Percentiles rank a stretch among this genome's conserved stretches.
Evolutionary conservation across 2,888 invertebrate genomes (phyloP).

Genomic region (Lacanobia oleracea): DNA sequence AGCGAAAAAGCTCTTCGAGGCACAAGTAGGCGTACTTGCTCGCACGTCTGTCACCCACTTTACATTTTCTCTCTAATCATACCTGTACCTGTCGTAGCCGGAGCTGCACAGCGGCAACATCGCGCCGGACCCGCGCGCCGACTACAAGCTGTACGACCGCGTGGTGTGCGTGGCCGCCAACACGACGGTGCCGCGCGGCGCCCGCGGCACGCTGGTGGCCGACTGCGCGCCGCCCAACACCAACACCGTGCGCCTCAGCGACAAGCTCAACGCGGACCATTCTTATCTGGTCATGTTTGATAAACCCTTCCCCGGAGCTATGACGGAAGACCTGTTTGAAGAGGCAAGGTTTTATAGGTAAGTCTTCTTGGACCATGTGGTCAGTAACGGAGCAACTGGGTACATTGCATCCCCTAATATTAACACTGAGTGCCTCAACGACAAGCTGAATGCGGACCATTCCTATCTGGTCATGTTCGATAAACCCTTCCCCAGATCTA

Average conservation of each 20-base stretch:
- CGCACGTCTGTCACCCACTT: too few species aligned
- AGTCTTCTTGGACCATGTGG: neutral
- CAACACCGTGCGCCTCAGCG: conserved; percentile 88
- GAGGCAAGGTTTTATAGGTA: conserved; percentile 82
- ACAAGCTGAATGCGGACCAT: neutral
- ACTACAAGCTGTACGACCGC: conserved; percentile 94
- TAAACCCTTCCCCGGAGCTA: conserved; percentile 92
- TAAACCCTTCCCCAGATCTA: neutral
- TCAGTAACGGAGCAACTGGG: neutral
- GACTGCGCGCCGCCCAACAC: conserved; percentile 81
- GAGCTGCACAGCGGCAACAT: conserved; percentile 89
- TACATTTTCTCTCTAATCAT: too few species aligned
- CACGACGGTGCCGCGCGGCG: conserved; percentile 95
- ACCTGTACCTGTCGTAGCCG: conserved; percentile 74
- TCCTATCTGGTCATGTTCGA: neutral
- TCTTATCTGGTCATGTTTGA: conserved; percentile 96
- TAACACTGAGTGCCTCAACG: neutral
- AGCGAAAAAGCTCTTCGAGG: too few species aligned
- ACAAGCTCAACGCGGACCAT: conserved; percentile 88
- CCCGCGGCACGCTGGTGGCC: conserved; percentile 96
- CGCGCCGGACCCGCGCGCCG: conserved; percentile 92
- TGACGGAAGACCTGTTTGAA: conserved; percentile 78
- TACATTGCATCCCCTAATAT: neutral
- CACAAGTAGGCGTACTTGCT: too few species aligned
- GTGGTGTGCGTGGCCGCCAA: conserved; percentile 94